Base-by-base conservation (phyloP, 2,888 invertebrate genomes). In the Clunio marinus region DNA sequence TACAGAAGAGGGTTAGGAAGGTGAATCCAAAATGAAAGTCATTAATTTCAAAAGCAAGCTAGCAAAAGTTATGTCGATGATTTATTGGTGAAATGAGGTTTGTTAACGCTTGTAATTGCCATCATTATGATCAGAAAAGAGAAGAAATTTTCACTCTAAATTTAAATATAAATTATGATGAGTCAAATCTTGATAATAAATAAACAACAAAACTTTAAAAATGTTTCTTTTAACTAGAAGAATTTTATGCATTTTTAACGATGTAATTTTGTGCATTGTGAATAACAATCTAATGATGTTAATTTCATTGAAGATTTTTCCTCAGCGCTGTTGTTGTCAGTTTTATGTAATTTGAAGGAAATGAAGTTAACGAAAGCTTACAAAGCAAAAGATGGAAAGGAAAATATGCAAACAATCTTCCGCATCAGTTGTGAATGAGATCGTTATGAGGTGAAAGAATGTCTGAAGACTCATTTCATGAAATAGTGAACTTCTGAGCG, bases 231-330 rank as follows among this genome's bases (percentile, higher is more conserved):
- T n/a, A n/a, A n/a, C n/a, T n/a, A n/a, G n/a, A n/a, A n/a, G n/a
- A n/a, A 41, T 7, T 17, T 51, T 51, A 51, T 51, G 51, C 17
- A 51, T 51, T 51, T 22, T 51, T 51, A 51, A 51, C 20, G 51
- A 17, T 4, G 10, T 8, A 2, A 22, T 20, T 20, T 51, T 15
- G 32, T 41, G 41, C 41, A 41, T 41, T 41, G 4, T 32, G 32
- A 32, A n/a, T n/a, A n/a, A n/a, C n/a, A n/a, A n/a, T n/a, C n/a
- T n/a, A n/a, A n/a, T 41, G 41, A 41, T 41, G 41, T 41, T n/a
- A 41, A 41, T 41, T 5, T n/a, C n/a, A n/a, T n/a, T n/a, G n/a
- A n/a, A 32, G 41, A 10, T 41, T 41, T 41, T 10, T n/a, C 15
- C 10, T 41, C 41, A n/a, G 10, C 41, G 10, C 2, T 10, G 41